Evolutionary conservation across 2,113 vertebrate genomes (phyloP), one percentile per base, ranked within the genome.

Genomic region (Prunella himalayana): DNA sequence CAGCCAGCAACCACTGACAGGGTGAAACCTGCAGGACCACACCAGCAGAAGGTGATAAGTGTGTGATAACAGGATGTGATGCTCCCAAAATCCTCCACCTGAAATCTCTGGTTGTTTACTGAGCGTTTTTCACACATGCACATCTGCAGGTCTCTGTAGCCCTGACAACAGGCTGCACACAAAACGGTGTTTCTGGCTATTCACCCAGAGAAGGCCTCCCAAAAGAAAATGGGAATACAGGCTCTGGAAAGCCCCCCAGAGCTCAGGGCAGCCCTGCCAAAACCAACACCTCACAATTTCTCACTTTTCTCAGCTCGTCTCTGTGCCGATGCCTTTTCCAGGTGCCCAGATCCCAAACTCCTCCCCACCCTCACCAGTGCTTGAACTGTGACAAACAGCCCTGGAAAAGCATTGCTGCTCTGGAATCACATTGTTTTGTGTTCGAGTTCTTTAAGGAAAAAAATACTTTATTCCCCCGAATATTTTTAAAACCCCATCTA

Each of bases 81-180:
- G 19, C 57, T 84, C 76, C 50, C 35, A 28, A 92, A 92, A 57
- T 17, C 60, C 56, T 49, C 51, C 5, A 0, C 51, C 60, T 64
- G 25, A 91, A 93, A 53, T 30, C 50, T 39, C 49, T 24, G 31
- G 15, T 15, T 87, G 86, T 92, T 82, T 89, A 35, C 61, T 2
- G 49, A 79, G 65, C 47, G 3, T 72, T 70, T 89, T 72, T 61
- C 77, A 33, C 47, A 25, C 30, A 0, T 0, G 3, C 72, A 75
- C 87, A 49, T 59, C 86, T 80, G 88, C 92, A n/a, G 8, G 53
- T 63, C 49, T 87, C 60, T 5, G 88, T 87, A 95, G 91, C 86
- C 94, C 86, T 94, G 92, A 95, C 94, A 95, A 95, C 92, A 44
- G 59, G 88, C 96, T 92, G 72, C 73, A 27, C 9, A 4, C 45